Evolutionary conservation across 2,888 invertebrate species (phyloP).

Genomic region (Acanthosepion esculentum): DNA sequence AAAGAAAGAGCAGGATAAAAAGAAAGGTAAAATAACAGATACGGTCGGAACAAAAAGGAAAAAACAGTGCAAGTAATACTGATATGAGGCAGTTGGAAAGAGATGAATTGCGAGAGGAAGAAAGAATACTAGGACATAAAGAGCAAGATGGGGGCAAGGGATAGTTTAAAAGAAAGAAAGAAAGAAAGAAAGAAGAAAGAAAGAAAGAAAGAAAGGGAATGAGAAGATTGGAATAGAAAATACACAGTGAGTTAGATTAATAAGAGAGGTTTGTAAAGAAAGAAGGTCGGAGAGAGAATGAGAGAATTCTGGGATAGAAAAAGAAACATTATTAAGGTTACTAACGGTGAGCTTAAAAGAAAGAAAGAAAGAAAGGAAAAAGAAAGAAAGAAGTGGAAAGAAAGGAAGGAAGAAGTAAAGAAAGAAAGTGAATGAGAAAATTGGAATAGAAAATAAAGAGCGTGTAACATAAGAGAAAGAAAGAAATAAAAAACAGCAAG

Average conservation of each 20-base stretch:
- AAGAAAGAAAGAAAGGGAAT: background rate
- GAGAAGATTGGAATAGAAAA: too few species aligned
- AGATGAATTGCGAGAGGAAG: too few species aligned
- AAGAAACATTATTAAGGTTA: background rate
- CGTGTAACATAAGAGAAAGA: too few species aligned
- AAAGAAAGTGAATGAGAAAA: too few species aligned
- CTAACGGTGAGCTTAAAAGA: background rate
- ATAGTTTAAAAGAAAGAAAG: background rate
- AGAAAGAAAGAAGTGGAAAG: background rate
- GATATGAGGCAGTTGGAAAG: too few species aligned
- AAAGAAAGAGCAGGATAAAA: too few species aligned
- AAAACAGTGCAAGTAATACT: too few species aligned
- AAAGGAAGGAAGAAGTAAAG: too few species aligned
- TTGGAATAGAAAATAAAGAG: too few species aligned
- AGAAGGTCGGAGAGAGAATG: background rate
- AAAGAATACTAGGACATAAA: too few species aligned
- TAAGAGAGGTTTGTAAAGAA: background rate
- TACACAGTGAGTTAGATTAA: background rate
- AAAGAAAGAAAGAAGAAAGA: background rate
- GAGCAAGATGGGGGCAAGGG: too few species aligned
- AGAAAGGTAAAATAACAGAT: background rate
- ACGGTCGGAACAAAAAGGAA: too few species aligned
- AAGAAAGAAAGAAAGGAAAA: background rate
- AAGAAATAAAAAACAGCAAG: background rate
- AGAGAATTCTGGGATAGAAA: background rate